phyloP scores from a whole-genome alignment of 2,888 invertebrate genomes.

The Mellilla xanthometata region DNA sequence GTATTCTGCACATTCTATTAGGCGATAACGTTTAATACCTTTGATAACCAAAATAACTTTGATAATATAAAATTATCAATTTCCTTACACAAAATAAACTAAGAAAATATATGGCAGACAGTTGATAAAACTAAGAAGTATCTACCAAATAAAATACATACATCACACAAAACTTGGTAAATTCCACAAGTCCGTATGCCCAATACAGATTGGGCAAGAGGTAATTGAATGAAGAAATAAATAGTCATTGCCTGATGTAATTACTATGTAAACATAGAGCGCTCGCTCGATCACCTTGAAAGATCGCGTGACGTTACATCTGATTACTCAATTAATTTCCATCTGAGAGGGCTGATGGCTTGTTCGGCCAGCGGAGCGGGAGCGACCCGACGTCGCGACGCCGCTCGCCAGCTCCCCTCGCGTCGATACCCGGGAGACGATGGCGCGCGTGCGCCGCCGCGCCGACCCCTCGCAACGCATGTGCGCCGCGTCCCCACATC shows the following conservation, averaged over 20 bases:
- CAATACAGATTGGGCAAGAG: not conserved
- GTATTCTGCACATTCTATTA: too few relatives aligned
- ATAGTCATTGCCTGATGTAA: not conserved
- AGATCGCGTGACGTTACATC: conserved; percentile 37
- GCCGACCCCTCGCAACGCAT: conserved; percentile 50
- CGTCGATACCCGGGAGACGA: conserved; percentile 55
- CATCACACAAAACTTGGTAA: too few relatives aligned
- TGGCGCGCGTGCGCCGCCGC: conserved; percentile 63
- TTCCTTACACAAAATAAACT: too few relatives aligned
- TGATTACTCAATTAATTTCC: conserved; percentile 49
- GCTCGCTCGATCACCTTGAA: conserved; percentile 36
- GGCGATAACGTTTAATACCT: too few relatives aligned
- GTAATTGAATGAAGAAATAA: not conserved
- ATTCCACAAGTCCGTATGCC: too few relatives aligned
- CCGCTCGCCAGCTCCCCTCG: conserved; percentile 36
- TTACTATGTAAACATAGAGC: not conserved
- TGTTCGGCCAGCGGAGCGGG: conserved; percentile 41
- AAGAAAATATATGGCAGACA: too few relatives aligned
- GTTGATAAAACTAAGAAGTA: too few relatives aligned
- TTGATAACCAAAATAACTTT: too few relatives aligned
- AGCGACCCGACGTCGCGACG: conserved; percentile 60
- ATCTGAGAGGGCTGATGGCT: conserved; percentile 37
- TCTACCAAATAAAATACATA: too few relatives aligned
- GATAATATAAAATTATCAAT: too few relatives aligned
- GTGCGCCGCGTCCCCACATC: conserved; percentile 42